Conservation (phyloP, 2,797 vertebrate species). For the Enteromius treurensis region DNA sequence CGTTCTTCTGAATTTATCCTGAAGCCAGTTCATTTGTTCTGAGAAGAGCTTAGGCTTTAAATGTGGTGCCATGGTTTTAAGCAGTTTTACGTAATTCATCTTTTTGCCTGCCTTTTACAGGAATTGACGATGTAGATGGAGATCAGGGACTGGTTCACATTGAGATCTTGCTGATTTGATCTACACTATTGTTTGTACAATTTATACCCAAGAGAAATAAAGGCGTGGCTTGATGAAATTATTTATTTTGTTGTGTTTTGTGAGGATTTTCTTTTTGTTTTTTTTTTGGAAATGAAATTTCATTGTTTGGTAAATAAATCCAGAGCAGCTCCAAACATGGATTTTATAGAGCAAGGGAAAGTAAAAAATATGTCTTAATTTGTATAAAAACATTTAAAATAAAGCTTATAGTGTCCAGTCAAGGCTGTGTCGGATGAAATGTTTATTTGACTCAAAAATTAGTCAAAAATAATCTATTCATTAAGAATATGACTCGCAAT, state of each 20-base stretch:
- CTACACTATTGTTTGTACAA: constrained; percentile 93
- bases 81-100: not conserved
- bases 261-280: not conserved
- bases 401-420: not conserved
- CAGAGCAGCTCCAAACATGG: not conserved
- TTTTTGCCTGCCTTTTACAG: constrained; percentile 73
- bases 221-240: constrained; percentile 88
- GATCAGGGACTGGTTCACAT: constrained; percentile 73
- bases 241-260: constrained; percentile 26
- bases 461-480: too few species aligned
- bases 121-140: constrained; percentile 94
- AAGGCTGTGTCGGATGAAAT: not conserved
- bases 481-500: too few species aligned
- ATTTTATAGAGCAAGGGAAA: not conserved
- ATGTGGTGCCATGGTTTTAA: not conserved
- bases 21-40: constrained; percentile 83
- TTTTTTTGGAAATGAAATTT: not conserved
- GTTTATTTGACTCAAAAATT: not conserved
- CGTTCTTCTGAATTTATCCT: constrained; percentile 90
- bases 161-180: constrained; percentile 85
- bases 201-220: constrained; percentile 98
- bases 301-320: not conserved
- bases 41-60: constrained; percentile 75
- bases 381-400: not conserved
- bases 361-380: not conserved